phyloP scores from a whole-genome alignment of 2,888 invertebrate genomes.

The Tubulanus polymorphus region DNA sequence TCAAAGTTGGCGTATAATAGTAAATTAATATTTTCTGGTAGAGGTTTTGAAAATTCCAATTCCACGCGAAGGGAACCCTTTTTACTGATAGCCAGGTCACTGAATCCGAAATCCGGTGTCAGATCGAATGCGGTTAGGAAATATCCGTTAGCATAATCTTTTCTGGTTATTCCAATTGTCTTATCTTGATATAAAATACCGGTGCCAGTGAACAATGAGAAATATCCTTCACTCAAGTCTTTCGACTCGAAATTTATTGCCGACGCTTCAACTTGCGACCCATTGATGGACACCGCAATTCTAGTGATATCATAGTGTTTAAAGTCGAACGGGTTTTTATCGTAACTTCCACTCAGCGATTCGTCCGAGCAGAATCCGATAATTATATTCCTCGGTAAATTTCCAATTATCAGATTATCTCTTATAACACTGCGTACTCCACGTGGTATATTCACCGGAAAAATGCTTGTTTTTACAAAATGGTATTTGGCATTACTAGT shows the following conservation, averaged over 20 bases:
- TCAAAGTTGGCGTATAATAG: not conserved
- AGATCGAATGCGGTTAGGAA: not conserved
- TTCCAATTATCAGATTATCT: not conserved
- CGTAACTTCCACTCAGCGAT: not conserved
- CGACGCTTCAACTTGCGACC: not conserved
- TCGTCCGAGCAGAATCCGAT: not conserved
- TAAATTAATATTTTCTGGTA: not conserved
- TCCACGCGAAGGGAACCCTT: not conserved
- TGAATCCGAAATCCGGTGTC: not conserved
- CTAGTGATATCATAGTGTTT: not conserved
- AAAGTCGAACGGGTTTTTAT: not conserved
- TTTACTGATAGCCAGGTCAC: not conserved
- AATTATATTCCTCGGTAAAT: not conserved
- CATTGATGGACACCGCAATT: not conserved
- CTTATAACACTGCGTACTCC: not conserved
- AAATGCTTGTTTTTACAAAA: not conserved
- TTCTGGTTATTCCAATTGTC: not conserved
- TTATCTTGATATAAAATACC: not conserved
- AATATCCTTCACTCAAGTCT: no score
- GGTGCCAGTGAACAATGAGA: not conserved
- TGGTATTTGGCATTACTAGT: slow-evolving; percentile 2
- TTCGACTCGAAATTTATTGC: no score
- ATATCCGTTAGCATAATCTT: not conserved
- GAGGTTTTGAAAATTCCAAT: not conserved
- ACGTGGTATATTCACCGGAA: not conserved